Percentiles rank a stretch among this genome's conserved stretches.
Evolutionary conservation across 2,888 invertebrate species (phyloP).

Genomic region (Mechanitis mazaeus): DNA sequence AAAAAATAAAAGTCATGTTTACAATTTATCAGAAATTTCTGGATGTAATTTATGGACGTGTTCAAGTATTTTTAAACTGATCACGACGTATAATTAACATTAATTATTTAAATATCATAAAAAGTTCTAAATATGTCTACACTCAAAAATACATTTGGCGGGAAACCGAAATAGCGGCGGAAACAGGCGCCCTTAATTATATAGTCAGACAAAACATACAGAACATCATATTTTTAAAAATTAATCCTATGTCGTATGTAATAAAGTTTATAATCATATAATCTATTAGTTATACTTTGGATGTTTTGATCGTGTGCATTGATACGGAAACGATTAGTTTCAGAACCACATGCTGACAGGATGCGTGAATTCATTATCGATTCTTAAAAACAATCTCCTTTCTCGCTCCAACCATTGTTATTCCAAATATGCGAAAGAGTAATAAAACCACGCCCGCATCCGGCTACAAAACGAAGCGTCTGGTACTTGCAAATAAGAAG

Average conservation of each 20-base stretch:
- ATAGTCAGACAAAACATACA: slow-evolving; percentile 29
- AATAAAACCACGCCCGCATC: slow-evolving; percentile 43
- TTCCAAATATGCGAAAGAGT: slow-evolving; percentile 34
- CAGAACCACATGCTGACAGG: slow-evolving; percentile 70
- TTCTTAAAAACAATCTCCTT: slow-evolving; percentile 53
- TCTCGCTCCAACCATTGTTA: slow-evolving; percentile 33
- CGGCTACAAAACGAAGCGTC: slow-evolving; percentile 42
- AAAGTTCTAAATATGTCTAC: slow-evolving; percentile 20
- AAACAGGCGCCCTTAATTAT: slow-evolving; percentile 61
- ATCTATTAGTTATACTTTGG: neutral
- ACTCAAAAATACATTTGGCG: slow-evolving; percentile 49
- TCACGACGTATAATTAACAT: slow-evolving; percentile 1
- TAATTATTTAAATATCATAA: slow-evolving; percentile 10
- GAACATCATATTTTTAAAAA: slow-evolving; percentile 19
- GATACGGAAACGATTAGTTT: slow-evolving; percentile 71
- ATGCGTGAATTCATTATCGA: slow-evolving; percentile 69
- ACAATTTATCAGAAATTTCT: neutral
- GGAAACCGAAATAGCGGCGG: slow-evolving; percentile 63
- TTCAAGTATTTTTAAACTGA: neutral
- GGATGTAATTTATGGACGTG: neutral
- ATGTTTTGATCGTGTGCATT: slow-evolving; percentile 29
- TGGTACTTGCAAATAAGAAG: slow-evolving; percentile 43
- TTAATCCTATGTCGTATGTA: slow-evolving; percentile 14
- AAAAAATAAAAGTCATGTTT: neutral
- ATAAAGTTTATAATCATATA: neutral